These are phyloP conservation scores for Ennomos fuscantarius DNA, from an alignment of 2,888 invertebrate genomes.

Conservation along the genomic window DNA sequence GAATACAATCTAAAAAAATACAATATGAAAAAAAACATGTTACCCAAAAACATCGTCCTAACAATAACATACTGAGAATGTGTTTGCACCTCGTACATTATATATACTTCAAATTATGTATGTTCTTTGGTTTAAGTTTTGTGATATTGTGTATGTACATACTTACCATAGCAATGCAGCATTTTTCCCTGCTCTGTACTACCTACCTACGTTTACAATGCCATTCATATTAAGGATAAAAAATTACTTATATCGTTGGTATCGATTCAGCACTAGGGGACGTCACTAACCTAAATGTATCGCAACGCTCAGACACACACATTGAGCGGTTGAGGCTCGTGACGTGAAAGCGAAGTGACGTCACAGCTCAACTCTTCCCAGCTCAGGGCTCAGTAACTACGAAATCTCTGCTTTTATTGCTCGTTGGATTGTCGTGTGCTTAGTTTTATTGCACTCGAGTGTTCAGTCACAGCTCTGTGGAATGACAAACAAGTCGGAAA, in stretches of 20 bases:
- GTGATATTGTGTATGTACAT: no score
- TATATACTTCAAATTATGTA: no score
- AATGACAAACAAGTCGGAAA: conserved; percentile 69
- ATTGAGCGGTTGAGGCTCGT: conserved; percentile 70
- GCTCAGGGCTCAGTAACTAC: conserved; percentile 32
- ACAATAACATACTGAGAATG: no score
- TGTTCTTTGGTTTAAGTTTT: no score
- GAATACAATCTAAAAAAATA: no score
- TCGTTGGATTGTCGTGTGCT: conserved; percentile 75
- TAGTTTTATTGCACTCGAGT: conserved; percentile 78
- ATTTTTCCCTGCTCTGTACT: no score
- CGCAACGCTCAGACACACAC: conserved; percentile 39
- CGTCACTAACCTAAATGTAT: conserved; percentile 13
- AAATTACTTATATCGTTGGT: not conserved
- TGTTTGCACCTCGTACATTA: no score
- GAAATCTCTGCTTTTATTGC: conserved; percentile 71
- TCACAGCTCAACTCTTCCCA: conserved; percentile 56
- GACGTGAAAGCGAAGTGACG: conserved; percentile 80
- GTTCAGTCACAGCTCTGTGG: conserved; percentile 67
- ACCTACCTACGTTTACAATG: no score
- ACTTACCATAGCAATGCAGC: no score
- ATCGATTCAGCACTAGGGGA: conserved; percentile 1
- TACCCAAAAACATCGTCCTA: no score
- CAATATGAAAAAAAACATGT: no score
- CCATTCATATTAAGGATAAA: no score